These are phyloP conservation scores for Embidobia sp. DNA, from an alignment of 2,888 invertebrate genomes.

Conservation along the genomic window DNA sequence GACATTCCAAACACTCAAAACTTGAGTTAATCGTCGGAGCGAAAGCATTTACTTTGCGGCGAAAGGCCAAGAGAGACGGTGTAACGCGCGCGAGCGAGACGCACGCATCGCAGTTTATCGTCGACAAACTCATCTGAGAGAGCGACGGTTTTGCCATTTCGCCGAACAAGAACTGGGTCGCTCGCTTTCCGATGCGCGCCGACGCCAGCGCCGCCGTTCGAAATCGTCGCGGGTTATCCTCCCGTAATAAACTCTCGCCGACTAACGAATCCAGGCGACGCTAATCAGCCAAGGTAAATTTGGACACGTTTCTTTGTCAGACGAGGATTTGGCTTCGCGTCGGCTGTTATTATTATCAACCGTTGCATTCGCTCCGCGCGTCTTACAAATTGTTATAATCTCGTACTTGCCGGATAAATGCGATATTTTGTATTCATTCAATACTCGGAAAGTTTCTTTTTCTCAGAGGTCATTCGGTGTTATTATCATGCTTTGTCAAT, in stretches of 20 bases:
- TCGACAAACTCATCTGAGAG: conserved; percentile 70
- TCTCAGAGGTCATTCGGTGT: no score
- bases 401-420: no score
- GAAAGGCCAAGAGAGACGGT: conserved; percentile 48
- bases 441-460: no score
- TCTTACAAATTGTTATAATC: no score
- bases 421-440: no score
- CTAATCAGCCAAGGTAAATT: conserved; percentile 26
- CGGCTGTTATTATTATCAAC: not conserved
- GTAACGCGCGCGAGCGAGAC: conserved; percentile 38
- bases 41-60: conserved; percentile 71
- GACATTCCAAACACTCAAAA: conserved; percentile 76
- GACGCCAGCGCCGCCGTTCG: conserved; percentile 5
- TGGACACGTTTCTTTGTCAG: conserved; percentile 30
- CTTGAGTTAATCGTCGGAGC: conserved; percentile 76
- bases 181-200: conserved; percentile 7
- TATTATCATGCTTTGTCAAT: no score
- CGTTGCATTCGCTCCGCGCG: no score
- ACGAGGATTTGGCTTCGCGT: not conserved
- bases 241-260: conserved; percentile 7
- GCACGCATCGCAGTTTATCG: conserved; percentile 68
- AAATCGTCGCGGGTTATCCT: conserved; percentile 17
- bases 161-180: conserved; percentile 71
- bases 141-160: conserved; percentile 72
- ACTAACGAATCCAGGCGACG: conserved; percentile 5